Evolutionary conservation across 2,113 vertebrate genomes (phyloP).

Genomic region (Scartelaos histophorus): DNA sequence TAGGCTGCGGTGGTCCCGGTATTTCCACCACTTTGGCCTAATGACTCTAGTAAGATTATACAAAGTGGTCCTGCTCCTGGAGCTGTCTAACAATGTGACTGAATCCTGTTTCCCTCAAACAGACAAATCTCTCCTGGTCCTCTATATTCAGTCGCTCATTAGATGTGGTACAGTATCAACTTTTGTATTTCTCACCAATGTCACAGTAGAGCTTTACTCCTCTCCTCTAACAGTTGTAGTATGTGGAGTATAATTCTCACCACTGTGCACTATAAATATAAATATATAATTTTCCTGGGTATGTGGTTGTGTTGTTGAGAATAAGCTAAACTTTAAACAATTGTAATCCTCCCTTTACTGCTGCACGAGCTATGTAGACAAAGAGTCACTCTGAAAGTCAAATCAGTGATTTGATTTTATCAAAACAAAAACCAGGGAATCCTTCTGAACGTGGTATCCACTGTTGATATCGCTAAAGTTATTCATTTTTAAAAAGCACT

Average conservation of each 20-base stretch:
- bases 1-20: slow-evolving; percentile 17
- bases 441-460: not conserved
- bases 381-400: not conserved
- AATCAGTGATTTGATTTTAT: not conserved
- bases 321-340: not conserved
- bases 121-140: slow-evolving; percentile 84
- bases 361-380: slow-evolving; percentile 31
- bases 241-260: slow-evolving; percentile 42
- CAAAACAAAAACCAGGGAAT: not conserved
- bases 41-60: slow-evolving; percentile 34
- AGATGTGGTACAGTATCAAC: slow-evolving; percentile 82
- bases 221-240: slow-evolving; percentile 45
- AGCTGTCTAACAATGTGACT: slow-evolving; percentile 41
- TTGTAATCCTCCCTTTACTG: slow-evolving; percentile 1
- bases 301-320: slow-evolving; percentile 57
- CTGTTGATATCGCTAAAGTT: too few relatives aligned
- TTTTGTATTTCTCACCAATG: slow-evolving; percentile 28
- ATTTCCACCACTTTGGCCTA: slow-evolving; percentile 38
- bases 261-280: slow-evolving; percentile 22
- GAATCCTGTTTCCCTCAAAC: slow-evolving; percentile 73
- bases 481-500: not conserved
- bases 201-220: slow-evolving; percentile 49
- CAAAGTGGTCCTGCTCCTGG: slow-evolving; percentile 18
- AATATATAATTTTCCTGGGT: slow-evolving; percentile 39
- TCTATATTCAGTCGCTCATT: slow-evolving; percentile 84